phyloP scores from a whole-genome alignment of 1,140 invertebrate species.

The Drosophila quadrilineata region DNA sequence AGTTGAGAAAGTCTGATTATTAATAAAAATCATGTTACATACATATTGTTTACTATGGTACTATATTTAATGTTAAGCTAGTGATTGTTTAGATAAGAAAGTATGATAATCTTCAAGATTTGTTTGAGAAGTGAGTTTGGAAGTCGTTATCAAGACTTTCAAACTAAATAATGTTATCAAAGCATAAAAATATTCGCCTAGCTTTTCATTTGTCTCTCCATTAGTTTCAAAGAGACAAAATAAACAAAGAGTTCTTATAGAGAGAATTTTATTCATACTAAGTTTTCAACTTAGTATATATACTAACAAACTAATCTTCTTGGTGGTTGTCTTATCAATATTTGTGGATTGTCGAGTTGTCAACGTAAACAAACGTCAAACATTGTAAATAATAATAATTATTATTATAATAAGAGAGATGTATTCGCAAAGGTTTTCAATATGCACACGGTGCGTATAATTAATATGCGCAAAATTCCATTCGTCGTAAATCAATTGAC shows the following conservation, averaged over 20 bases:
- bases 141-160: conserved; percentile 1
- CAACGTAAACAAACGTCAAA: conserved; percentile 64
- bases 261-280: neutral
- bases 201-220: conserved; percentile 22
- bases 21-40: too few species aligned
- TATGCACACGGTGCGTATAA: conserved; percentile 46
- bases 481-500: conserved; percentile 22
- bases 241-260: conserved; percentile 12
- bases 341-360: conserved; percentile 30
- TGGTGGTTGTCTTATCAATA: conserved; percentile 62
- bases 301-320: conserved; percentile 25
- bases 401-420: conserved; percentile 31
- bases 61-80: too few species aligned
- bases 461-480: conserved; percentile 41
- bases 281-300: neutral
- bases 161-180: neutral
- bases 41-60: too few species aligned
- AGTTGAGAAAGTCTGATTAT: too few species aligned
- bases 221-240: conserved; percentile 1
- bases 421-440: conserved; percentile 37
- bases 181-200: conserved; percentile 10
- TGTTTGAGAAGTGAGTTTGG: too few species aligned
- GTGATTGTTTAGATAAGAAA: too few species aligned
- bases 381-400: conserved; percentile 69
- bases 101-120: too few species aligned